Evolutionary conservation across 2,888 invertebrate species (phyloP), one percentile per base, ranked within the genome.

Genomic region (Malacosoma neustria): DNA sequence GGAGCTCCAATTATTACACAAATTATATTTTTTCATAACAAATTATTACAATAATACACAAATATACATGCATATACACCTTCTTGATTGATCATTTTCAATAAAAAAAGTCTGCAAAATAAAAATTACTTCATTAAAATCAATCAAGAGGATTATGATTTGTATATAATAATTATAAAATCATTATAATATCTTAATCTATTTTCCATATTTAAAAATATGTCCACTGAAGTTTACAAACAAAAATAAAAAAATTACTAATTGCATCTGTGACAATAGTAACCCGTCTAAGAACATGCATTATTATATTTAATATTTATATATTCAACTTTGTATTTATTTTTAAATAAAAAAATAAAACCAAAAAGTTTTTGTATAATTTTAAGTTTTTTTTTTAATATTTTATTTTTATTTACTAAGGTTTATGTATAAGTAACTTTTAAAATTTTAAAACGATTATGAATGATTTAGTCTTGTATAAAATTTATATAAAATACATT

Each of bases 241-340:
- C 22, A 22, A 22, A 22, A 22, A 22, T 22, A 22, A 22, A 6
- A 2, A 14, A 30, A 30, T 30, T 35, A 14, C 29, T 33, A 7
- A 36, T 42, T 37, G 35, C 44, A 47, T 48, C 47, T 49, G 49
- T 49, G 48, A 49, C 40, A 46, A 47, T 47, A 52, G 47, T 48
- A 11, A 30, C 22, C 22, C 1, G 22, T 9, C 9, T 22, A 22
- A 22, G 2, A 4, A 22, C 22, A 22, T 22, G 22, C 22, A 22
- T 22, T 9, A 9, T 9, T 5, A 22, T 2, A 22, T 22, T 22
- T 22, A n/a, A 9, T 22, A 22, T 22, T 22, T 22, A 22, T 9
- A 22, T 22, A 22, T 7, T 22, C 22, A 22, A 9, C 22, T 9
- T 22, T n/a, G 5, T 4, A 22, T 22, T 22, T 2, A 22, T 9